phyloP scores from a whole-genome alignment of 2,113 vertebrate species.

The Phyllostomus discolor region DNA sequence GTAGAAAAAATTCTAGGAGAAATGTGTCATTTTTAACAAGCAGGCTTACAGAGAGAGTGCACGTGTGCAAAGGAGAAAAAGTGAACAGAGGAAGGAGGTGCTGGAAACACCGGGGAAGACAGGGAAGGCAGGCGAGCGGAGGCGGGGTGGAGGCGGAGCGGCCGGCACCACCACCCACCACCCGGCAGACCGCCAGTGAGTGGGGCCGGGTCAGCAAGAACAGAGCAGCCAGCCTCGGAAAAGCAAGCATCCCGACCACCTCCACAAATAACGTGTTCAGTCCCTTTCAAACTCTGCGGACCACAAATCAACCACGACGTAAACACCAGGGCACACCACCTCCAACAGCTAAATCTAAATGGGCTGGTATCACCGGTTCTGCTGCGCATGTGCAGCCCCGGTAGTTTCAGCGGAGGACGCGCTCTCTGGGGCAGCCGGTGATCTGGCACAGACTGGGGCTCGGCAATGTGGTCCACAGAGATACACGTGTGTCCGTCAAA shows the following conservation, averaged over 20 bases:
- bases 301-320: not conserved
- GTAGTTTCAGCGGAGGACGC: not conserved
- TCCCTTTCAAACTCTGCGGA: not conserved
- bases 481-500: not conserved
- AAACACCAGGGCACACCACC: not conserved
- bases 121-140: not conserved
- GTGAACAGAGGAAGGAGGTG: no score
- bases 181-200: not conserved
- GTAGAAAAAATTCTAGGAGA: not conserved
- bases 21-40: not conserved
- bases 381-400: not conserved
- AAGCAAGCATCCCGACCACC: accelerated
- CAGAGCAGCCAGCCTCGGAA: not conserved
- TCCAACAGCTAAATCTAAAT: not conserved
- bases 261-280: not conserved
- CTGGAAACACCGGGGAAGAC: not conserved
- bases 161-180: not conserved
- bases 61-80: not conserved
- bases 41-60: not conserved
- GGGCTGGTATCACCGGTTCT: not conserved
- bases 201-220: not conserved
- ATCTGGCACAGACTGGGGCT: not conserved
- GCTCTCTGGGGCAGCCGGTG: not conserved
- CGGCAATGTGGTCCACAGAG: not conserved
- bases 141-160: not conserved